Evolutionary conservation across 2,113 vertebrate genomes (phyloP), one percentile per base, ranked within the genome.

Genomic region (Otolemur garnettii): DNA sequence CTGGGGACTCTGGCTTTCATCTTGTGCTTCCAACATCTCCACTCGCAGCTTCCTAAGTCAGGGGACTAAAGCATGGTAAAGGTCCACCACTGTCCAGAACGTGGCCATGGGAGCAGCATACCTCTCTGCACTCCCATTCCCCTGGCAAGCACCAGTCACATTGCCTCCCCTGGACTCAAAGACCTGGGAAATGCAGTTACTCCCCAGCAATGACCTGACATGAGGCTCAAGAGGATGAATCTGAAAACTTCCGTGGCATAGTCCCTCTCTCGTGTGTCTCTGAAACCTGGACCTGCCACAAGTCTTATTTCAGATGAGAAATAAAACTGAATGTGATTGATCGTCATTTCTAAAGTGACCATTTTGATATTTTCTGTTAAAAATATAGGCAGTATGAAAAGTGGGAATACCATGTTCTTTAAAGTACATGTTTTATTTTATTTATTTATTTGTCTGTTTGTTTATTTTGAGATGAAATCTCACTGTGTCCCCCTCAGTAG

Each of bases 81-180:
- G 15, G 26, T 14, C 19, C 30, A 28, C 15, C 12, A 0, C 30
- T 53, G 22, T 50, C 13, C 5, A 45, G 1, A 28, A 0, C 53
- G 24, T 74, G 57, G 55, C 33, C 21, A 68, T 35, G 26, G 13
- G 26, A 19, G 38, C 8, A 30, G 28, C 14, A 45, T 2, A 15
- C 10, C 59, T 21, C 1, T 50, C 68, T 50, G 2, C 21, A 35
- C 30, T 53, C 13, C 10, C 14, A 0, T 62, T 57, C 21, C 77
- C 21, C 78, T 19, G 9, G 19, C 18, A n/a, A 72, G 62, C n/a
- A 33, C 68, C 28, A 0, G 26, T 66, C 42, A 13, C 62, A n/a
- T 1, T 18, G 21, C 28, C 28, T 11, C 68, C 21, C 55, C 6
- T 91, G 79, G 19, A 19, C 22, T 35, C 38, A 6, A 5, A 22